phyloP scores from a whole-genome alignment of 2,113 vertebrate species.

The Embiotoca jacksoni region DNA sequence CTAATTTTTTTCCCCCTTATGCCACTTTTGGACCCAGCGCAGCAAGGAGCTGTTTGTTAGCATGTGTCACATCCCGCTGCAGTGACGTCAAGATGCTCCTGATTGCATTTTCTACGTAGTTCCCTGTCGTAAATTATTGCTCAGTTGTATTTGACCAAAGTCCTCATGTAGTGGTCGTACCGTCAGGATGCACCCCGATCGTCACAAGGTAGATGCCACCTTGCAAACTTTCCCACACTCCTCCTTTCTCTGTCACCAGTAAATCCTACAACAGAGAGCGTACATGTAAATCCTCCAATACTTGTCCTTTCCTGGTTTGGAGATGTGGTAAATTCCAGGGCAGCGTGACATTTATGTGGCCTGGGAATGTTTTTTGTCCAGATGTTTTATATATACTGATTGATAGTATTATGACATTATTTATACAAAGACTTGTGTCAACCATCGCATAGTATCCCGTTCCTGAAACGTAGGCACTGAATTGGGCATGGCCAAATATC shows the following conservation, averaged over 20 bases:
- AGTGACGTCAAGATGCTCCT: too few relatives aligned
- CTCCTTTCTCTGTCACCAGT: background rate
- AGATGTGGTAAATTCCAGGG: conserved; percentile 38
- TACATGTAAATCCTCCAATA: background rate
- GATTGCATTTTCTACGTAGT: too few relatives aligned
- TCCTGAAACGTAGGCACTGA: background rate
- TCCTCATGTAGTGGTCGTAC: background rate
- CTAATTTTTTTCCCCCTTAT: too few relatives aligned
- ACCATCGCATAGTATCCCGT: background rate
- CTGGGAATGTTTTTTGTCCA: conserved; percentile 23
- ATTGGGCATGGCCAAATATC: background rate
- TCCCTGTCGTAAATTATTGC: background rate
- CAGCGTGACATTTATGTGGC: conserved; percentile 15
- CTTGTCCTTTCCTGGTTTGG: conserved; percentile 4
- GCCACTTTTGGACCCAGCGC: too few relatives aligned
- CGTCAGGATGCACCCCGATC: background rate
- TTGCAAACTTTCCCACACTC: conserved; percentile 12
- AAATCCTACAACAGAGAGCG: background rate
- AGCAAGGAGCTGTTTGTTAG: too few relatives aligned
- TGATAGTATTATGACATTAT: background rate
- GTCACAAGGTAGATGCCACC: background rate
- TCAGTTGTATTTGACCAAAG: background rate
- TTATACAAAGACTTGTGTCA: background rate
- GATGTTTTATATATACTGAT: background rate
- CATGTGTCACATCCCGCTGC: too few relatives aligned